Evolutionary conservation across 1,140 invertebrate species (phyloP).

Genomic region (Hydropsyche tenuis): DNA sequence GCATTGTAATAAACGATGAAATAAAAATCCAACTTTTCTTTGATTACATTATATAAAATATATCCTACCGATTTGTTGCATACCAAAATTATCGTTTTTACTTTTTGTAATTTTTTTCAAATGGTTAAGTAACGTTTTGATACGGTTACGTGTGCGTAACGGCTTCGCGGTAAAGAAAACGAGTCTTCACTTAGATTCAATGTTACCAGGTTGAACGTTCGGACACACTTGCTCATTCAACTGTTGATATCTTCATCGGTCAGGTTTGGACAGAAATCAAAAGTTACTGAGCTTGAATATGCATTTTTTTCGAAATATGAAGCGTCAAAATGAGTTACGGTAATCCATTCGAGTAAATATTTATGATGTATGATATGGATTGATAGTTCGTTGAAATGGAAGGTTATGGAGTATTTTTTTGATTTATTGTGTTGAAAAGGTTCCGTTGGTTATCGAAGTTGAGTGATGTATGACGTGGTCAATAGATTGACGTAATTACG

Average conservation of each 20-base stretch:
- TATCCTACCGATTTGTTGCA: not conserved
- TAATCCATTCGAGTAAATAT: not conserved
- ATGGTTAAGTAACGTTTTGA: too few relatives aligned
- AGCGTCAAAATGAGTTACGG: too few relatives aligned
- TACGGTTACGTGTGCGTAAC: not conserved
- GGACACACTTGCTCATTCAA: not conserved
- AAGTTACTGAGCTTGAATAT: not conserved
- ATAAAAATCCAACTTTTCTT: too few relatives aligned
- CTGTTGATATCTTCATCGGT: slow-evolving; percentile 4
- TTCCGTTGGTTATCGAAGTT: too few relatives aligned
- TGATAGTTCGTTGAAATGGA: too few relatives aligned
- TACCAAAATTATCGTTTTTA: not conserved
- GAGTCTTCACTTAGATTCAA: slow-evolving; percentile 4
- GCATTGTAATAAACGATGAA: too few relatives aligned
- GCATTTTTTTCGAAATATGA: too few relatives aligned
- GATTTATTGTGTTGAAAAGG: too few relatives aligned
- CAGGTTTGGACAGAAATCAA: slow-evolving; percentile 12
- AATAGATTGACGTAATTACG: too few relatives aligned
- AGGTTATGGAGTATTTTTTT: too few relatives aligned
- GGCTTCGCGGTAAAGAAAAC: slow-evolving; percentile 12
- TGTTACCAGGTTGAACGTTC: slow-evolving; percentile 9
- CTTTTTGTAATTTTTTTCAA: not conserved
- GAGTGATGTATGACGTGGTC: too few relatives aligned
- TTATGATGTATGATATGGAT: not conserved
- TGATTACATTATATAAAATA: not conserved